phyloP scores from a whole-genome alignment of 2,797 vertebrate species.

The Cygnus olor region DNA sequence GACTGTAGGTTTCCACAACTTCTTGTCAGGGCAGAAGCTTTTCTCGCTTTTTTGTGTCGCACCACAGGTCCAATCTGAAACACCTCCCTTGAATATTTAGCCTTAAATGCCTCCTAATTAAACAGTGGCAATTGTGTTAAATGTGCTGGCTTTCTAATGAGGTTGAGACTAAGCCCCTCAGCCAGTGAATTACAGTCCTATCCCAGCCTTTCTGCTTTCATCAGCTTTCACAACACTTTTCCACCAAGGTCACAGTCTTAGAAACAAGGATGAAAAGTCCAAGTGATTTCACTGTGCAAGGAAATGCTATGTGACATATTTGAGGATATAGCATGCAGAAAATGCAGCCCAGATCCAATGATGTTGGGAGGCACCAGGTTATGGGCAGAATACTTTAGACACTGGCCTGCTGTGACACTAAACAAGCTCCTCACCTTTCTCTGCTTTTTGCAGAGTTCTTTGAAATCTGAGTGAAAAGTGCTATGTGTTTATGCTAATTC shows the following conservation, averaged over 20 bases:
- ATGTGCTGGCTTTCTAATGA: neutral
- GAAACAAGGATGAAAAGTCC: neutral
- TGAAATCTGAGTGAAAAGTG: slow-evolving; percentile 29
- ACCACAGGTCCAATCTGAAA: neutral
- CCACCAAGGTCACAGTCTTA: neutral
- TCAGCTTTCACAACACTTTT: neutral
- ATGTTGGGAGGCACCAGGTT: neutral
- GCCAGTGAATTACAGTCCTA: neutral
- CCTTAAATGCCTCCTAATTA: slow-evolving; percentile 37
- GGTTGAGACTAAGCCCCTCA: neutral
- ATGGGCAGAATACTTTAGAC: neutral
- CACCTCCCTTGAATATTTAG: slow-evolving; percentile 8
- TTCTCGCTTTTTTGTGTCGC: slow-evolving; percentile 31
- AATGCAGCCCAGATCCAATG: neutral
- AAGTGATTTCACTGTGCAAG: neutral
- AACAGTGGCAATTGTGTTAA: neutral
- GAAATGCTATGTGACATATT: neutral
- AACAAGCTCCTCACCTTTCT: neutral
- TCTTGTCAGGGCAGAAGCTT: neutral
- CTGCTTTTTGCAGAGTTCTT: slow-evolving; percentile 16
- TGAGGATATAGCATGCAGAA: neutral
- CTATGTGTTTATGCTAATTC: neutral
- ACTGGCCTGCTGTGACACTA: neutral
- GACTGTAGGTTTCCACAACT: slow-evolving; percentile 18
- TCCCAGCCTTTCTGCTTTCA: neutral